Percentiles rank a stretch among this genome's conserved stretches.
phyloP scores from a whole-genome alignment of 1,140 invertebrate genomes.

The Eufriesea mexicana region DNA sequence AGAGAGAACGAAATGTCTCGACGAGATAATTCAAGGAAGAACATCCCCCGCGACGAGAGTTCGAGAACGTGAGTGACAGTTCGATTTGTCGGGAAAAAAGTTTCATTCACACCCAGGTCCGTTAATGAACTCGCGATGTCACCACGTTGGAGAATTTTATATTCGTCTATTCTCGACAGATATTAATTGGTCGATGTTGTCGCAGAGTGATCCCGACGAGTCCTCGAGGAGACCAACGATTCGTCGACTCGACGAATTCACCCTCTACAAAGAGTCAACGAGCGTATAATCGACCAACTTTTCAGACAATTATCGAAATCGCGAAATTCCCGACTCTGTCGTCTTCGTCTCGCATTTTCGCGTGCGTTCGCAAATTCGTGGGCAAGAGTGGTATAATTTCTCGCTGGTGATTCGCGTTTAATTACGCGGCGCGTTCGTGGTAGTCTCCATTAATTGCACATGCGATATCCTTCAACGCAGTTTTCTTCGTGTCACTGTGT shows the following conservation, averaged over 20 bases:
- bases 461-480: constrained; percentile 27
- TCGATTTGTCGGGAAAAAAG: background rate
- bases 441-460: constrained; percentile 29
- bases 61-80: background rate
- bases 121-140: constrained; percentile 1
- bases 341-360: background rate
- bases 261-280: background rate
- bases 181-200: background rate
- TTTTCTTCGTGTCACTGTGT: constrained; percentile 23
- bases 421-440: constrained; percentile 6
- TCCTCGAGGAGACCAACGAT: background rate
- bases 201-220: background rate
- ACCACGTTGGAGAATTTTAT: constrained; percentile 8
- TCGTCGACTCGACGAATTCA: background rate
- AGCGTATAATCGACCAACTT: constrained; percentile 4
- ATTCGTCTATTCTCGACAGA: background rate
- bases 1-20: too few species aligned
- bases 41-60: background rate
- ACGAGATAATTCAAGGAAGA: too few species aligned
- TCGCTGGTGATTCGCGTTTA: background rate
- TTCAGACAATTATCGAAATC: constrained; percentile 12
- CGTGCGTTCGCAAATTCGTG: background rate
- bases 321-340: background rate
- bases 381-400: background rate
- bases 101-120: background rate